A percentile compares a stretch with the other conserved stretches of the same genome.
These are phyloP conservation scores for Lymantria dispar DNA, from an alignment of 2,888 invertebrate genomes.

Conservation along the genomic window DNA sequence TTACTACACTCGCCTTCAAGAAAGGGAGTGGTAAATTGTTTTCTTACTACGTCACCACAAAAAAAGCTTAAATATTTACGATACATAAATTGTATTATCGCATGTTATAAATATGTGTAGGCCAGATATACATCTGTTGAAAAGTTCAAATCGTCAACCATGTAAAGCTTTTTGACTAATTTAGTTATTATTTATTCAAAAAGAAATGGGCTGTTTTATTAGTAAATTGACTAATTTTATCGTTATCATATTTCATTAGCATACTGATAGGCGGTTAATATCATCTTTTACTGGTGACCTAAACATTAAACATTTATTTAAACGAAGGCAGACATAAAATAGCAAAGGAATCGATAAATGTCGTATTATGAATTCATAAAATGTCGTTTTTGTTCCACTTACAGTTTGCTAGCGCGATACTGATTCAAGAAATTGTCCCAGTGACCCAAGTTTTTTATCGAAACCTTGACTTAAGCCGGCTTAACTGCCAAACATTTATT, in stretches of 20 bases:
- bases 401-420: slow-evolving; percentile 18
- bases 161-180: too few species aligned
- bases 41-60: too few species aligned
- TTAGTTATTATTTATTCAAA: background rate
- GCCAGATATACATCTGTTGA: too few species aligned
- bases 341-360: slow-evolving; percentile 11
- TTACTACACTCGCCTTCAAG: too few species aligned
- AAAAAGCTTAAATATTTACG: too few species aligned
- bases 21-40: too few species aligned
- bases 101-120: too few species aligned
- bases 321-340: slow-evolving; percentile 10
- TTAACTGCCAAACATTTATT: slow-evolving; percentile 27
- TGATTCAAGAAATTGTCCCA: slow-evolving; percentile 28
- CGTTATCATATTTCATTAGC: background rate
- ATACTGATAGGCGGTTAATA: background rate
- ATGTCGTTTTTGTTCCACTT: slow-evolving; percentile 23
- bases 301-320: background rate
- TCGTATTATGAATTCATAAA: slow-evolving; percentile 18
- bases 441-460: slow-evolving; percentile 37
- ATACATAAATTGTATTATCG: too few species aligned
- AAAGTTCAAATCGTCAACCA: too few species aligned
- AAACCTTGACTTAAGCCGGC: slow-evolving; percentile 34
- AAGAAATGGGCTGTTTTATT: background rate
- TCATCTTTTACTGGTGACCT: background rate
- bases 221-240: background rate